Base-by-base conservation (phyloP, 2,797 vertebrate species). In the Xiphorhynchus erythropygius region DNA sequence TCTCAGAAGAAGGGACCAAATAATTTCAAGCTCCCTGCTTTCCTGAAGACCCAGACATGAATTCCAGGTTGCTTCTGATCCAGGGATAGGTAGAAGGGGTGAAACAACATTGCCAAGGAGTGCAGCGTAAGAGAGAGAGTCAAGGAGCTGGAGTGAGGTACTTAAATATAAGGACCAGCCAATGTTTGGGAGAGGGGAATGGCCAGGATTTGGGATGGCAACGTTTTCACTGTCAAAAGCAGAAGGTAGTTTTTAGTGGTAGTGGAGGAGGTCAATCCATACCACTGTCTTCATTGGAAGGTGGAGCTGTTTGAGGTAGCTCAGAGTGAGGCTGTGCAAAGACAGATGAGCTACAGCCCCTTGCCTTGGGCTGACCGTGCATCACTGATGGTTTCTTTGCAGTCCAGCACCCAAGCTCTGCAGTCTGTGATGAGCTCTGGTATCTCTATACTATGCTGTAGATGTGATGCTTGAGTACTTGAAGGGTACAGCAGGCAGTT, bases 1-100 rank as follows among this genome's bases (percentile, higher is more conserved):
- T 75, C 42, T 91, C 62, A 57, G 85, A 91, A 80, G 42, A 90
- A 55, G 21, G 30, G 55, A 78, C 35, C 25, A 63, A 87, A 71
- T 55, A 12, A 82, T 93, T 97, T 94, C 69, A 84, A 78, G 41
- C 5, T 93, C 53, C 52, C 50, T 42, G 44, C 68, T 88, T 94
- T 93, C 57, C 63, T 88, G 63, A 95, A 90, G 73, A 87, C 44
- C n/a, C 9, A 59, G 73, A 27, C 33, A 88, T 49, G 44, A 92
- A 92, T 92, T 87, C 39, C 55, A 65, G 16, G 55, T 78, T 84
- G 33, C 21, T 90, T 33, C 74, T 76, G 46, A 46, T 62, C 30
- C 74, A 81, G 35, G 17, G 3, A 10, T n/a, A 11, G 25, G 24
- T 11, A 76, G 13, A 3, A 2, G 27, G 22, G 5, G 4, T 69